Evolutionary conservation across 2,797 vertebrate genomes (phyloP), one percentile per base, ranked within the genome.

Genomic region (Capromys pilorides): DNA sequence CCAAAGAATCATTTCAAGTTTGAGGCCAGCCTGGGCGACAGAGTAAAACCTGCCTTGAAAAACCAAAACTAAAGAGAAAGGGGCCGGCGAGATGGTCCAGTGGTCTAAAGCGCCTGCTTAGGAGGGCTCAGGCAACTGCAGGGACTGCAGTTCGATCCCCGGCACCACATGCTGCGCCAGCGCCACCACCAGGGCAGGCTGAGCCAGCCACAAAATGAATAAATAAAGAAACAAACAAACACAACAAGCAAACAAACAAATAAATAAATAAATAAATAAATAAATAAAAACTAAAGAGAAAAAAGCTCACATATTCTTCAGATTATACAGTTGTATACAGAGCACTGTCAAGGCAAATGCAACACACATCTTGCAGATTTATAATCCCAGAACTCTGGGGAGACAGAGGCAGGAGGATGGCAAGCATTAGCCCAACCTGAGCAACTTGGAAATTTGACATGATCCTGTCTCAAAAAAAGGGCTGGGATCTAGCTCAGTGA

Each of bases 251-350:
- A n/a, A n/a, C n/a, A n/a, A n/a, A n/a, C n/a, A n/a, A n/a, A n/a
- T n/a, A n/a, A n/a, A n/a, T n/a, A n/a, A n/a, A n/a, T n/a, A n/a
- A n/a, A n/a, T n/a, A n/a, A n/a, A n/a, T n/a, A n/a, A n/a, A n/a
- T n/a, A n/a, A n/a, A n/a, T n/a, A n/a, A 41, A 73, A 73, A 73
- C 33, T 66, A n/a, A 73, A 73, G 19, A 41, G 26, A 41, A 88
- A 88, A 87, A 95, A 94, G 39, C 59, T 95, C 21, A 67, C 10
- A 19, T 94, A 18, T 82, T 90, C 28, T 82, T 90, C 33, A 77
- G 51, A 54, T 54, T 54, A 54, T 54, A 54, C 51, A 89, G 51
- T 45, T 84, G 13, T 85, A 78, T 73, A 49, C 87, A 41, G 89
- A 84, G 6, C 71, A 93, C 45, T 94, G 39, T n/a, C 66, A 57